Conservation (phyloP, 1,140 invertebrate species). For the Dryas iulia region DNA sequence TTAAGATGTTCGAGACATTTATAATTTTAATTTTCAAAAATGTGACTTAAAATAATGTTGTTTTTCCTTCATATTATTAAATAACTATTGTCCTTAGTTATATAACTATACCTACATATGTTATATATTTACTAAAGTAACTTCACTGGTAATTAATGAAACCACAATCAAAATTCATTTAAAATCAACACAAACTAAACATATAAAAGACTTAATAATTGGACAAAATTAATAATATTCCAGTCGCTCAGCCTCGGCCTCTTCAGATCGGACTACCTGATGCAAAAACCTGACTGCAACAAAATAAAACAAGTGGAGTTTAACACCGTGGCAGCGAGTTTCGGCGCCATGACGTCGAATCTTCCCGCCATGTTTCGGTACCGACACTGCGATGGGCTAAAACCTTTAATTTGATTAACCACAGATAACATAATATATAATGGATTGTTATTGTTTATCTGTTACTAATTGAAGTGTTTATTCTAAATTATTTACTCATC, state of each 20-base stretch:
- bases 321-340: slow-evolving; percentile 88
- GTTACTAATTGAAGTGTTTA: too few relatives aligned
- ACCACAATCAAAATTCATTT: too few relatives aligned
- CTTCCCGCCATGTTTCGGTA: slow-evolving; percentile 86
- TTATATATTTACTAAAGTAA: too few relatives aligned
- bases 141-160: too few relatives aligned
- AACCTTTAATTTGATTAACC: slow-evolving; percentile 16
- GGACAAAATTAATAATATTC: slow-evolving; percentile 45
- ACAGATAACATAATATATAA: neutral
- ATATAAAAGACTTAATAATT: too few relatives aligned
- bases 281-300: slow-evolving; percentile 81
- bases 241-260: slow-evolving; percentile 82
- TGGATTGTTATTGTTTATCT: neutral
- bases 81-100: neutral
- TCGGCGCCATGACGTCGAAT: slow-evolving; percentile 83
- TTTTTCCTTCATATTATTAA: neutral
- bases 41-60: neutral
- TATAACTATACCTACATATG: too few relatives aligned
- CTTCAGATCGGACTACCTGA: slow-evolving; percentile 89
- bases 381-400: slow-evolving; percentile 48
- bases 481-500: too few relatives aligned
- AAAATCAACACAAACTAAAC: too few relatives aligned
- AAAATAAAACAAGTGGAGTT: slow-evolving; percentile 88
- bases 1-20: neutral
- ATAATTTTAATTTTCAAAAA: too few relatives aligned